A percentile compares a stretch with the other conserved stretches of the same genome.
Evolutionary conservation across 2,113 vertebrate species (phyloP).

Genomic region (Cyphomyrus discorhynchus): DNA sequence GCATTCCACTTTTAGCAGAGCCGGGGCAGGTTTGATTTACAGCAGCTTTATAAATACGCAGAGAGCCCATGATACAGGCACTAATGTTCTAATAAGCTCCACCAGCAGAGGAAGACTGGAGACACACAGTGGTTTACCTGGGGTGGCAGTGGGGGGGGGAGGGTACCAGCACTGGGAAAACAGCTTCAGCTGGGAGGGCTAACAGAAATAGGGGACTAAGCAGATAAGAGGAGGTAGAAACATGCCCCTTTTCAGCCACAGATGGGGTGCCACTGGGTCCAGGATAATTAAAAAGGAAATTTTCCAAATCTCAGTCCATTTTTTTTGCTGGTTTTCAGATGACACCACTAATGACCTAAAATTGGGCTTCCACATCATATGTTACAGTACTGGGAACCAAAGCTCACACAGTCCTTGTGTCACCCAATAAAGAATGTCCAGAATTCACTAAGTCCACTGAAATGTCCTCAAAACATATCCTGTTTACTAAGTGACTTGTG

Average conservation of each 20-base stretch:
- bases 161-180: not conserved
- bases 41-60: slow-evolving; percentile 52
- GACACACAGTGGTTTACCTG: not conserved
- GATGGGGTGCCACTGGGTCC: not conserved
- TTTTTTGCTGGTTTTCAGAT: not conserved
- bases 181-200: not conserved
- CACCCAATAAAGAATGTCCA: not conserved
- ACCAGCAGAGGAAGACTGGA: not conserved
- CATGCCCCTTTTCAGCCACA: not conserved
- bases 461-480: not conserved
- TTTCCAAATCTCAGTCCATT: not conserved
- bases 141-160: not conserved
- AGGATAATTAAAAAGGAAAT: not conserved
- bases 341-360: not conserved
- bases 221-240: not conserved
- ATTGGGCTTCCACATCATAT: not conserved
- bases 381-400: not conserved
- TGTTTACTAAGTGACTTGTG: not conserved
- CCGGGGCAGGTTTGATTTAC: slow-evolving; percentile 51
- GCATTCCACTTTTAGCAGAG: slow-evolving; percentile 46
- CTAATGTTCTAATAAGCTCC: slow-evolving; percentile 24
- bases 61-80: slow-evolving; percentile 29
- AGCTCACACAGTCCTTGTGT: not conserved
- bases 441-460: not conserved
- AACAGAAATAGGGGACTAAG: not conserved